phyloP scores from a whole-genome alignment of 92 coral and sea anemone genomes.

The Palythoa grandiflora region DNA sequence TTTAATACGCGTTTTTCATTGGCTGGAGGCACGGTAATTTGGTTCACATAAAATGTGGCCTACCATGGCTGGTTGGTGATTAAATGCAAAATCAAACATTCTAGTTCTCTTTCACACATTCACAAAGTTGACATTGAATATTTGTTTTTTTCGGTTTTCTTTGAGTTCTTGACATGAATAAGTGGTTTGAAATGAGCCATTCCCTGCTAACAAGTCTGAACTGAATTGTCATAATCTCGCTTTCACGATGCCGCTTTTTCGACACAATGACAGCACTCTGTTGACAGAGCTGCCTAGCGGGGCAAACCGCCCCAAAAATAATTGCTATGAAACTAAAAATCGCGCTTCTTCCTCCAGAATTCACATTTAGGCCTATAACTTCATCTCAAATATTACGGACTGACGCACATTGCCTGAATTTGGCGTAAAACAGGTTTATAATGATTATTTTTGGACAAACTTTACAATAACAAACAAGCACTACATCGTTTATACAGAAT shows the following conservation, averaged over 20 bases:
- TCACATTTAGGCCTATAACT: conserved; percentile 36
- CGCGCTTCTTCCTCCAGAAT: conserved; percentile 19
- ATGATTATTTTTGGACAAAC: not conserved
- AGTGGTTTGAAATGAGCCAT: conserved; percentile 58
- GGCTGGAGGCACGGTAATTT: conserved; percentile 77
- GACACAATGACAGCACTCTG: conserved; percentile 70
- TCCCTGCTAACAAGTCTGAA: conserved; percentile 43
- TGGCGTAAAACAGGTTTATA: not conserved
- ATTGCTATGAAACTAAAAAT: conserved; percentile 68
- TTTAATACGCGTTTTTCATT: conserved; percentile 58
- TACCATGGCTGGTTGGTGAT: conserved; percentile 83
- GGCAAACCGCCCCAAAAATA: conserved; percentile 54
- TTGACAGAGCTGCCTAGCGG: conserved; percentile 83
- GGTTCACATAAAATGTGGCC: conserved; percentile 79
- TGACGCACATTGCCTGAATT: conserved; percentile 37
- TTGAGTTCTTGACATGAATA: conserved; percentile 81
- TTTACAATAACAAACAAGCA: not conserved
- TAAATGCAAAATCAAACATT: conserved; percentile 87
- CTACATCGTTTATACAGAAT: not conserved
- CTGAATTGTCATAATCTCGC: conserved; percentile 73
- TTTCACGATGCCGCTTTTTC: conserved; percentile 83
- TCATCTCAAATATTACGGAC: not conserved
- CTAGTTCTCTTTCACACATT: conserved; percentile 87
- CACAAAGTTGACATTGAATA: conserved; percentile 84
- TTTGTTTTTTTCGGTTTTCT: conserved; percentile 92